Evolutionary conservation across 2,888 invertebrate species (phyloP).

Genomic region (Rotaria sp.): DNA sequence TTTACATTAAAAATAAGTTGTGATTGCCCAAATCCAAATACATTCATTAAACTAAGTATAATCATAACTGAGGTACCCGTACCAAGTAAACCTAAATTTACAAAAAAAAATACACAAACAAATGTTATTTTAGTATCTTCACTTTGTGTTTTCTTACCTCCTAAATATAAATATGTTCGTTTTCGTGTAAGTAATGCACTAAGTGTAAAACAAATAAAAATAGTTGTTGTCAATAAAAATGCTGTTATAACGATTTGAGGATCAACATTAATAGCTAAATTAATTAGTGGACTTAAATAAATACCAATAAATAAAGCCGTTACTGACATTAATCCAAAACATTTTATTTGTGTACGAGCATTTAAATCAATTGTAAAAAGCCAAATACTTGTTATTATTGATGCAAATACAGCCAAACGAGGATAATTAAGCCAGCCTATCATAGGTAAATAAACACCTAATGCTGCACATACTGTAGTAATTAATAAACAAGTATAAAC

Average conservation of each 20-base stretch:
- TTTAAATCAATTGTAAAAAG: conserved; percentile 71
- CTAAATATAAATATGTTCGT: conserved; percentile 80
- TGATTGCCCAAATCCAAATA: conserved; percentile 82
- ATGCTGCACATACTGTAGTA: conserved; percentile 70
- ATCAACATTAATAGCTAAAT: conserved; percentile 26
- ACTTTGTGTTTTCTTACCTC: conserved; percentile 63
- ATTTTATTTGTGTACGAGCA: conserved; percentile 60
- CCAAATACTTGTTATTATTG: conserved; percentile 69
- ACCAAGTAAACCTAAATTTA: conserved; percentile 63
- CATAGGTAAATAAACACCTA: conserved; percentile 75
- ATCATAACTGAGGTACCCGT: conserved; percentile 73
- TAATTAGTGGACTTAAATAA: conserved; percentile 36
- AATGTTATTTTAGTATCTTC: not conserved
- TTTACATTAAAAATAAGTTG: conserved; percentile 68
- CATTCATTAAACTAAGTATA: conserved; percentile 67
- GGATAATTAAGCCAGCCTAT: conserved; percentile 62
- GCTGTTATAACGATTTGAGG: conserved; percentile 63
- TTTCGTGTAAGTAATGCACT: conserved; percentile 74
- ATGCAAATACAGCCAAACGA: conserved; percentile 69
- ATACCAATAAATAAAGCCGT: conserved; percentile 75
- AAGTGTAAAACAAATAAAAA: conserved; percentile 83
- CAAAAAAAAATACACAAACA: not conserved
- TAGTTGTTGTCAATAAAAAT: conserved; percentile 72
- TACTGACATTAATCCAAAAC: conserved; percentile 75
- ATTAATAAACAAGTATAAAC: conserved; percentile 84